A percentile compares a stretch with the other conserved stretches of the same genome.
These are phyloP conservation scores for Pelusios castaneus DNA, from an alignment of 2,113 vertebrate genomes.

Conservation along the genomic window DNA sequence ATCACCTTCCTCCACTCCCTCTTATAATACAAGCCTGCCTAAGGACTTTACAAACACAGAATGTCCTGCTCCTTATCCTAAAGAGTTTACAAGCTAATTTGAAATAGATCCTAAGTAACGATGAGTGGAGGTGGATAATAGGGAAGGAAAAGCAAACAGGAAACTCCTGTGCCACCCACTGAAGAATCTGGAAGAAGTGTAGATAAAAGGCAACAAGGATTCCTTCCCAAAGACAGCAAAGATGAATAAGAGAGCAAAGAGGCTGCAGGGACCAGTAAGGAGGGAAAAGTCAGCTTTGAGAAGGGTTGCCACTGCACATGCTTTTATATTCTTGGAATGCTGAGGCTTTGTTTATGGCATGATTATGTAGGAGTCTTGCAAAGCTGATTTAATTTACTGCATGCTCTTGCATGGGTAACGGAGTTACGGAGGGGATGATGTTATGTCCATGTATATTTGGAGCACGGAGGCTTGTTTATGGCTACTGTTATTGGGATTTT, in stretches of 20 bases:
- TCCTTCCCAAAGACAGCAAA: not conserved
- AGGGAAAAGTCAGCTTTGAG: not conserved
- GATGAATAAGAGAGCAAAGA: not conserved
- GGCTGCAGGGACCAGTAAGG: constrained; percentile 17
- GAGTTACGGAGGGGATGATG: not conserved
- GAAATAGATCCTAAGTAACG: not conserved
- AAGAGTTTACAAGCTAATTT: not conserved
- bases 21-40: not conserved
- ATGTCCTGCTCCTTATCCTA: not conserved
- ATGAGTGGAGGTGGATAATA: not conserved
- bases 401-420: constrained; percentile 29
- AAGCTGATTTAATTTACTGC: constrained; percentile 20
- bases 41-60: not conserved
- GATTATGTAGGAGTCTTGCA: not conserved
- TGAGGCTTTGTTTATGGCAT: not conserved
- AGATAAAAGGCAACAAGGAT: not conserved
- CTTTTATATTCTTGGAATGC: not conserved
- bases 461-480: not conserved
- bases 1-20: not conserved
- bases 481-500: not conserved
- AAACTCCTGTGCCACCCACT: not conserved
- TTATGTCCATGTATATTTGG: not conserved
- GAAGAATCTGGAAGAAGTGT: not conserved
- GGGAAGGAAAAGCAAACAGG: not conserved
- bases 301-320: not conserved